A percentile compares a stretch with the other conserved stretches of the same genome.
phyloP scores from a whole-genome alignment of 2,888 invertebrate genomes.

The Galeruca laticollis region DNA sequence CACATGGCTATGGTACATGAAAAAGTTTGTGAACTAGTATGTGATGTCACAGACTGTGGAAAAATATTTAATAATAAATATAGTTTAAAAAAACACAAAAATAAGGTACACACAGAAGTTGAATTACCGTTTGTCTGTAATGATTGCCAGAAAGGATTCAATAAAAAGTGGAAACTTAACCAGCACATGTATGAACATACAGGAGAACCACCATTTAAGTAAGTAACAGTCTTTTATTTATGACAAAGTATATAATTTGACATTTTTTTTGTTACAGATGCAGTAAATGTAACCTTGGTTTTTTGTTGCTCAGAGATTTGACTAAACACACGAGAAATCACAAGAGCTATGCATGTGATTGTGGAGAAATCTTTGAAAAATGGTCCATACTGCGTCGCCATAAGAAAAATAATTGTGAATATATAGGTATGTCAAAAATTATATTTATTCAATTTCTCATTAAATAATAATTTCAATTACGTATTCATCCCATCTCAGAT shows the following conservation, averaged over 20 bases:
- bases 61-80: conserved; percentile 55
- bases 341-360: conserved; percentile 57
- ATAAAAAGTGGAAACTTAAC: conserved; percentile 54
- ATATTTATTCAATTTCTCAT: too few species aligned
- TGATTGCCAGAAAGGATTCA: conserved; percentile 54
- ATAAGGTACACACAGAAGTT: conserved; percentile 47
- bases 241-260: neutral
- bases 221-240: conserved; percentile 18
- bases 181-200: conserved; percentile 52
- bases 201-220: conserved; percentile 50
- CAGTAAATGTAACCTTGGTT: conserved; percentile 51
- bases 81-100: conserved; percentile 55
- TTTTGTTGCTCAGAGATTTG: conserved; percentile 49
- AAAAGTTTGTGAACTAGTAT: conserved; percentile 43
- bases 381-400: conserved; percentile 56
- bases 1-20: conserved; percentile 52
- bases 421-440: conserved; percentile 41
- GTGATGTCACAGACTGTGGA: conserved; percentile 52
- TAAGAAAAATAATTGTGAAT: conserved; percentile 49
- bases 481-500: too few species aligned
- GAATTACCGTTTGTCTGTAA: conserved; percentile 51
- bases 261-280: conserved; percentile 51
- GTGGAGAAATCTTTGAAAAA: conserved; percentile 55
- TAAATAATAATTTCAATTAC: too few species aligned
- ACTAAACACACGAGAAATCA: conserved; percentile 57